Base-by-base conservation (phyloP, 2,888 invertebrate species). In the Abrostola triplasia region DNA sequence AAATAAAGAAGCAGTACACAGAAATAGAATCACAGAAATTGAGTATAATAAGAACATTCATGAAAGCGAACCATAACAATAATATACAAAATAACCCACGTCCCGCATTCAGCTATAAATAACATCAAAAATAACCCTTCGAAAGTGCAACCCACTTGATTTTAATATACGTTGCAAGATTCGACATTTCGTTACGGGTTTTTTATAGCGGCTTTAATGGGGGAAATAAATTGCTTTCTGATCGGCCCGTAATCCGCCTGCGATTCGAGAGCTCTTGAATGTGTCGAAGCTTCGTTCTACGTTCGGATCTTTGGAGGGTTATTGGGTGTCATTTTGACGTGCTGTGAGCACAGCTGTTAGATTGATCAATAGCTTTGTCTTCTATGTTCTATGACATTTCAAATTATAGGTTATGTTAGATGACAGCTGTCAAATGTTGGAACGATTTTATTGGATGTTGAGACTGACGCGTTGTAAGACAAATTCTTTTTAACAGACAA, bases 211-310 rank as follows among this genome's bases (percentile, higher is more conserved):
- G 1, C 1, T 24, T 24, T 47, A 47, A 47, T 24, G 24, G 13
- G 13, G 44, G 24, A 47, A 47, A 47, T 47, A 47, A 47, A 47
- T 47, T 47, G 44, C 13, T 47, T 47, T 47, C 12, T 47, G 44
- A 47, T 47, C 9, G 44, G 13, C 8, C 9, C 44, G 6, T 47
- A 47, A 47, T 6, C 24, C 44, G 7, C 9, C 13, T 24, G 13
- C 9, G 44, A 47, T 13, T 13, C 44, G 44, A 13, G 44, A 44
- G 12, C 44, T 6, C 41, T 41, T n/a, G 41, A 24, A 24, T 13
- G 44, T 24, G 44, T 47, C 24, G 44, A 47, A 13, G 13, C 44
- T 47, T 8, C 9, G 7, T 13, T 24, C 1, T 24, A 24, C 44
- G 44, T 44, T 13, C 44, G 9, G 44, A 47, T 47, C 44, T 24